Evolutionary conservation across 2,888 invertebrate species (phyloP).

Genomic region (Nysson spinosus): DNA sequence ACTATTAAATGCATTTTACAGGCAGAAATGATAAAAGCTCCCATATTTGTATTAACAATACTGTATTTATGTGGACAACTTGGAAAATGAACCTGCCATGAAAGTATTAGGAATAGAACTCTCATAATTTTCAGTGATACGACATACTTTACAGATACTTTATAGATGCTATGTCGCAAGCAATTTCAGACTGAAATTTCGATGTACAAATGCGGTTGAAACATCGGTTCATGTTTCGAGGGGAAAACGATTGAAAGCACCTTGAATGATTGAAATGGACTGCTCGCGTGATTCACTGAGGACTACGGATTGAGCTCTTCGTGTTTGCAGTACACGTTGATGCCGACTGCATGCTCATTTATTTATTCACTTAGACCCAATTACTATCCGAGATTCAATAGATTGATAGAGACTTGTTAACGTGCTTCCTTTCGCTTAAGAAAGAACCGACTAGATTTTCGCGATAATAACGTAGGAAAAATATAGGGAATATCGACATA

Average conservation of each 20-base stretch:
- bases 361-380: conserved; percentile 26
- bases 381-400: conserved; percentile 16
- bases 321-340: conserved; percentile 15
- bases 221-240: conserved; percentile 12
- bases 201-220: conserved; percentile 2
- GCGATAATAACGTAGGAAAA: no score
- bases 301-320: conserved; percentile 20
- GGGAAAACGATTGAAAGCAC: conserved; percentile 29
- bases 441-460: no score
- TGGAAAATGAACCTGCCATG: no score
- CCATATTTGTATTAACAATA: no score
- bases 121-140: neutral
- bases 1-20: no score
- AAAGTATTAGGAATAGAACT: no score
- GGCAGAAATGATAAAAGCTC: no score
- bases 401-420: neutral
- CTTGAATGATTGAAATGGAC: conserved; percentile 45
- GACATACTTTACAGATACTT: neutral
- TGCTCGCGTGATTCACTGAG: conserved; percentile 36
- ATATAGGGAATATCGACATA: no score
- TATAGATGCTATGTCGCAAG: neutral
- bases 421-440: neutral
- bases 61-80: no score
- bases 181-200: conserved; percentile 19
- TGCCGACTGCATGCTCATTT: conserved; percentile 23